phyloP scores from a whole-genome alignment of 1,140 invertebrate genomes.

The Dendrolimus punctatus region DNA sequence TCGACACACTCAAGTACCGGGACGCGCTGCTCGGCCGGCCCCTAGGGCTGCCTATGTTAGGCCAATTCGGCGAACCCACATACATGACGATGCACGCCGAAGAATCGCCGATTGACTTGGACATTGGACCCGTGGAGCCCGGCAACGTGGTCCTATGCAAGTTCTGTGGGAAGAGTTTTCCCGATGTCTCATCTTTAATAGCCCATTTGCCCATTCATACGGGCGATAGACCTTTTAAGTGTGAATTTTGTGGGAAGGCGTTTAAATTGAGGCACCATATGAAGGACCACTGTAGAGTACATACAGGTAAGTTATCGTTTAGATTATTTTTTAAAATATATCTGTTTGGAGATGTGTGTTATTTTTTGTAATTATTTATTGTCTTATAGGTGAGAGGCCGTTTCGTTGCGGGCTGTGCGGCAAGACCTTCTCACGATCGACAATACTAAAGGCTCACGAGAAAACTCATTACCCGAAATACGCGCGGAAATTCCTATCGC shows the following conservation, averaged over 20 bases:
- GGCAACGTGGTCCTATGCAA: constrained; percentile 88
- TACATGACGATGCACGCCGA: constrained; percentile 65
- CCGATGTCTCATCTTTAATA: constrained; percentile 88
- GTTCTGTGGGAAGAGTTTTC: constrained; percentile 92
- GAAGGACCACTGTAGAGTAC: constrained; percentile 93
- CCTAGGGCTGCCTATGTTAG: constrained; percentile 70
- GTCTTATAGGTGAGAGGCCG: constrained; percentile 81
- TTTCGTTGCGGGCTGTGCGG: constrained; percentile 91
- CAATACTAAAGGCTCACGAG: constrained; percentile 92
- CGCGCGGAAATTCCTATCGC: constrained; percentile 88
- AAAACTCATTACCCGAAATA: constrained; percentile 94
- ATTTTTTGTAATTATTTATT: constrained; percentile 1
- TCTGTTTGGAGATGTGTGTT: neutral
- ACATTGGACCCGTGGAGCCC: constrained; percentile 73
- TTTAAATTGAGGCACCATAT: constrained; percentile 93
- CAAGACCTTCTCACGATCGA: constrained; percentile 91
- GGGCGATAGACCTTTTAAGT: constrained; percentile 90
- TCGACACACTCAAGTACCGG: constrained; percentile 88
- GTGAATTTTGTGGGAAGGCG: constrained; percentile 92
- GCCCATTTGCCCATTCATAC: constrained; percentile 90
- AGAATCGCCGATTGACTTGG: constrained; percentile 68
- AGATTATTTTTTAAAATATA: constrained; percentile 6
- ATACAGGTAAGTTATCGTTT: constrained; percentile 77
- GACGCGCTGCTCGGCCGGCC: constrained; percentile 77
- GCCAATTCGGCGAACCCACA: constrained; percentile 60